phyloP scores from a whole-genome alignment of 1,140 invertebrate species.

The Drosophila punjabiensis region DNA sequence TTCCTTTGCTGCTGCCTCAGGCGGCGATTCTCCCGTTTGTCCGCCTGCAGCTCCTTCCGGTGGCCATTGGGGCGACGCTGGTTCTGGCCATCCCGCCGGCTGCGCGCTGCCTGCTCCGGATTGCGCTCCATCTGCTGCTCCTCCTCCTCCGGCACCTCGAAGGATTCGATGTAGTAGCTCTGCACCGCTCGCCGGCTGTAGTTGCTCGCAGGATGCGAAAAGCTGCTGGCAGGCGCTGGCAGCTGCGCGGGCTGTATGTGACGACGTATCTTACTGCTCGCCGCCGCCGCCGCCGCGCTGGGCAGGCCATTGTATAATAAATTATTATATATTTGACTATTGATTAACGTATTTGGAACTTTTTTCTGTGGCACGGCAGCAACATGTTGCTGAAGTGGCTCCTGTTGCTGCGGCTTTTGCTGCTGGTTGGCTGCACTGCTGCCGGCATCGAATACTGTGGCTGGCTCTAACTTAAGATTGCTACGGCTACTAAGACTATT shows the following conservation, averaged over 20 bases:
- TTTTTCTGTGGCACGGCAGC: constrained; percentile 58
- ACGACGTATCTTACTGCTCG: constrained; percentile 55
- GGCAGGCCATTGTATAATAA: constrained; percentile 74
- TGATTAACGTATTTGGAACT: constrained; percentile 84
- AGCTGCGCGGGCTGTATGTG: constrained; percentile 42
- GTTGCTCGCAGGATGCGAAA: constrained; percentile 24
- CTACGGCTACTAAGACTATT: constrained; percentile 80
- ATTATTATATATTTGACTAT: constrained; percentile 84
- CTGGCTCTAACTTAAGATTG: constrained; percentile 73
- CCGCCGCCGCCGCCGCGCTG: constrained; percentile 40
- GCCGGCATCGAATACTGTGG: constrained; percentile 72
- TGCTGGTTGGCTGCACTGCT: constrained; percentile 53
- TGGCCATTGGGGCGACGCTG: constrained; percentile 41
- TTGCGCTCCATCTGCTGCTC: constrained; percentile 29
- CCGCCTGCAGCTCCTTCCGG: constrained; percentile 48
- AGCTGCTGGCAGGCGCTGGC: constrained; percentile 29
- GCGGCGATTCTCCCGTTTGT: constrained; percentile 39
- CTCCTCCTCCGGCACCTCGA: constrained; percentile 60
- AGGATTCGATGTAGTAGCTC: constrained; percentile 72
- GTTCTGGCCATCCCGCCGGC: constrained; percentile 68
- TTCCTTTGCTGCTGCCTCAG: constrained; percentile 52
- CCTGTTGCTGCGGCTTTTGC: constrained; percentile 30
- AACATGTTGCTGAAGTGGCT: constrained; percentile 36
- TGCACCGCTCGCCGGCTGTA: constrained; percentile 34
- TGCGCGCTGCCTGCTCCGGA: constrained; percentile 67